These are phyloP conservation scores for Lithosia quadra DNA, from an alignment of 2,888 invertebrate species.

Conservation along the genomic window DNA sequence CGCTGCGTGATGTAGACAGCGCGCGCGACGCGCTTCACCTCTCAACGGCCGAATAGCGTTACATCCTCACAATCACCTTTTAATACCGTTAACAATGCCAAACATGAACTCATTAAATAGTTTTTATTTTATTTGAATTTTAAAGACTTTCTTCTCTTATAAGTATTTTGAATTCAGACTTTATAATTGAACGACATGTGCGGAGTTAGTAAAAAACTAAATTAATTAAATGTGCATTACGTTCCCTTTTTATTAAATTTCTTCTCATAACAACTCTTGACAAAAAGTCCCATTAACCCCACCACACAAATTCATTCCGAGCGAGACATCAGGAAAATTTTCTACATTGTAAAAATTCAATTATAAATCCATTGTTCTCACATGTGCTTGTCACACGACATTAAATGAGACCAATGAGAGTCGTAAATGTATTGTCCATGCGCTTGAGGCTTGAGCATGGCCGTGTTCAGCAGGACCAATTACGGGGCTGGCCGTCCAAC, in stretches of 20 bases:
- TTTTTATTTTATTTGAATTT: conserved; percentile 3
- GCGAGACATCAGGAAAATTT: conserved; percentile 51
- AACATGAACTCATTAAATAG: conserved; percentile 12
- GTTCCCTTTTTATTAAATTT: background rate
- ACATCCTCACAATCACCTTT: conserved; percentile 33
- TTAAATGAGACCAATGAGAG: conserved; percentile 83
- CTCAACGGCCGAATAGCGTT: conserved; percentile 40
- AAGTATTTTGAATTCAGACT: background rate
- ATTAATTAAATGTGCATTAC: background rate
- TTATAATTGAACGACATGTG: background rate
- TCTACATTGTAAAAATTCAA: conserved; percentile 78
- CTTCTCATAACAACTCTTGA: conserved; percentile 1
- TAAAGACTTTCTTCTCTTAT: background rate
- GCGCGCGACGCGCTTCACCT: conserved; percentile 45
- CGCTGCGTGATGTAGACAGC: conserved; percentile 38
- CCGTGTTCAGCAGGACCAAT: conserved; percentile 81
- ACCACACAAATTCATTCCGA: conserved; percentile 25
- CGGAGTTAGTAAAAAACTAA: background rate
- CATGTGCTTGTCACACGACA: conserved; percentile 80
- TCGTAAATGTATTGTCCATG: conserved; percentile 78
- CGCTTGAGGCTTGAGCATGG: conserved; percentile 64
- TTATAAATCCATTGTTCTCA: conserved; percentile 80
- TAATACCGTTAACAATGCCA: conserved; percentile 33
- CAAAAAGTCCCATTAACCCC: conserved; percentile 15
- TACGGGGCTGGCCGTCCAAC: conserved; percentile 76